A percentile compares a stretch with the other conserved stretches of the same genome.
phyloP scores from a whole-genome alignment of 2,797 vertebrate genomes.

The Sebastes nivosus region DNA sequence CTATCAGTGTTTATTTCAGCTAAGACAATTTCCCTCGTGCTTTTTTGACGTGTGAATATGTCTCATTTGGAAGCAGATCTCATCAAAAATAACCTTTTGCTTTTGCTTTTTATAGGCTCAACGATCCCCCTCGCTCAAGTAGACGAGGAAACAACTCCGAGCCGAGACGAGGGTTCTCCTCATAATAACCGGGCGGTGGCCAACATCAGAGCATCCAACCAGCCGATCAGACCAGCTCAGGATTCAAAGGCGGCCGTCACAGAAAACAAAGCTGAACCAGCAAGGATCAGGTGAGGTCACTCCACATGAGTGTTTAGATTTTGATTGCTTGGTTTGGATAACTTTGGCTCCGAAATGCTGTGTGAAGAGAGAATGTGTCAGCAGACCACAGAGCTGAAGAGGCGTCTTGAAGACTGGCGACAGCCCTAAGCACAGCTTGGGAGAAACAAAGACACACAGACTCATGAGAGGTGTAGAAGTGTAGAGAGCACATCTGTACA shows the following conservation, averaged over 20 bases:
- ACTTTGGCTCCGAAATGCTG: not conserved
- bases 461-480: not conserved
- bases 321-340: constrained; percentile 29
- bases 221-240: constrained; percentile 15
- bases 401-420: not conserved
- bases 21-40: not conserved
- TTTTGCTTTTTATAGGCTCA: constrained; percentile 30
- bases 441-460: not conserved
- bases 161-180: constrained; percentile 18
- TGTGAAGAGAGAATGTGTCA: not conserved
- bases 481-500: not conserved
- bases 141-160: constrained; percentile 32
- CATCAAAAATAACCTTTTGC: not conserved
- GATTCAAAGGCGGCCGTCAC: constrained; percentile 13
- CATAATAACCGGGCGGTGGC: constrained; percentile 12
- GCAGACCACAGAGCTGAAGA: not conserved
- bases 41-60: not conserved
- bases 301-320: constrained; percentile 1
- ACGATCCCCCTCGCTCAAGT: not conserved
- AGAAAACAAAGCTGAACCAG: constrained; percentile 45
- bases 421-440: not conserved
- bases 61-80: not conserved
- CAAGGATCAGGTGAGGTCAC: constrained; percentile 66
- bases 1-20: not conserved
- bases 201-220: constrained; percentile 49